Evolutionary conservation across 2,888 invertebrate genomes (phyloP).

Genomic region (Mesorhabditis sp.): DNA sequence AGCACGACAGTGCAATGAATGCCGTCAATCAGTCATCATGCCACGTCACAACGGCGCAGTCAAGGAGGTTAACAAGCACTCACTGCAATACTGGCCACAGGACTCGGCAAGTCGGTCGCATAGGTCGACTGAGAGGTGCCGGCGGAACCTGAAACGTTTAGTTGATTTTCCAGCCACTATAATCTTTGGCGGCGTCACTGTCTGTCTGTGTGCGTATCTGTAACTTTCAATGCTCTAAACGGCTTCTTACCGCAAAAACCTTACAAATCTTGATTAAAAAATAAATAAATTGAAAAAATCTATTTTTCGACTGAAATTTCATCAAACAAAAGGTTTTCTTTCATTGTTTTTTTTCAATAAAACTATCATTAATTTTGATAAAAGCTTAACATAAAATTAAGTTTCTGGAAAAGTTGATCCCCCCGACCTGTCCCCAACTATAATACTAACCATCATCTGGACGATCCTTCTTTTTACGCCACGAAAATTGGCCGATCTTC

Average conservation of each 20-base stretch:
- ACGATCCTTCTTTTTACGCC: constrained; percentile 23
- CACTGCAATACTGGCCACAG: constrained; percentile 29
- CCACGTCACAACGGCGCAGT: too few species aligned
- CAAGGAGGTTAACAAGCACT: neutral
- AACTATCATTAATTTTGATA: too few species aligned
- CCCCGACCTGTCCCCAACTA: neutral
- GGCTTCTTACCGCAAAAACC: too few species aligned
- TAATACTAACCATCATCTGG: neutral
- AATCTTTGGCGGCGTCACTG: constrained; percentile 14
- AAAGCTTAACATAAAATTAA: neutral
- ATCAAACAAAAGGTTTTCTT: too few species aligned
- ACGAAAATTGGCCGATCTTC: constrained; percentile 37
- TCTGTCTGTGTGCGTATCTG: neutral
- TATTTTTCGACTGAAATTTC: too few species aligned
- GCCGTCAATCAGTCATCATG: too few species aligned
- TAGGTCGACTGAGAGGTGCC: neutral
- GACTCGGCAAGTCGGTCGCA: constrained; percentile 11
- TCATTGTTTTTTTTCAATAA: too few species aligned
- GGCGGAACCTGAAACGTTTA: constrained; percentile 15
- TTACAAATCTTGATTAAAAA: too few species aligned
- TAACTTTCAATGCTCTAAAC: too few species aligned
- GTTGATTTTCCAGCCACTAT: constrained; percentile 9
- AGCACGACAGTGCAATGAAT: too few species aligned
- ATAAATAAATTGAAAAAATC: too few species aligned
- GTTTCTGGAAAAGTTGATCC: neutral